These are phyloP conservation scores for Eupithecia centaureata DNA, from an alignment of 2,888 invertebrate genomes.

Conservation along the genomic window DNA sequence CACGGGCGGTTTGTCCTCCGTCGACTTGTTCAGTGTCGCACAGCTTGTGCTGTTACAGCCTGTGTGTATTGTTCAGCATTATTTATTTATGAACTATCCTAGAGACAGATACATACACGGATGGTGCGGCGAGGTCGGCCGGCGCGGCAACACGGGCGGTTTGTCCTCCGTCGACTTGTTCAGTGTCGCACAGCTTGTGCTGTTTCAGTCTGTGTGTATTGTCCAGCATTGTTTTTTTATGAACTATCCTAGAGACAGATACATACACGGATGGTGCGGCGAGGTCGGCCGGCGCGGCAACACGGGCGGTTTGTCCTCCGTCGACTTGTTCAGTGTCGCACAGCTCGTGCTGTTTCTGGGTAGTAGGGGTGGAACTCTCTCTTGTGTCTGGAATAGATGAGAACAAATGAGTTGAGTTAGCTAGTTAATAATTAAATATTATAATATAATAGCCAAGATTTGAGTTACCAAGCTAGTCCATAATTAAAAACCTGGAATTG, in stretches of 20 bases:
- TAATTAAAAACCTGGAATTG: too few species aligned
- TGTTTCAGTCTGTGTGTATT: too few species aligned
- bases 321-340: not conserved
- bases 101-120: too few species aligned
- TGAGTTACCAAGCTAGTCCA: too few species aligned
- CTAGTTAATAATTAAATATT: too few species aligned
- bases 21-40: not conserved
- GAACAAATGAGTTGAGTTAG: too few species aligned
- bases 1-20: conserved; percentile 24
- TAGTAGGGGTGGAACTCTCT: conserved; percentile 67
- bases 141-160: conserved; percentile 39
- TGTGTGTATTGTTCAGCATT: too few species aligned
- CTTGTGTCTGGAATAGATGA: conserved; percentile 45
- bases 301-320: conserved; percentile 26
- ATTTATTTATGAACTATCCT: not conserved
- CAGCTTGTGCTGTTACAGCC: conserved; percentile 41
- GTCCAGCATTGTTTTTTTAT: not conserved
- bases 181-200: conserved; percentile 3
- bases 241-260: not conserved
- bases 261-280: conserved; percentile 27
- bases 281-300: conserved; percentile 36
- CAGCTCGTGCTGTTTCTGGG: conserved; percentile 53
- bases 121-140: conserved; percentile 24
- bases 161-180: not conserved
- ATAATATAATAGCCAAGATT: too few species aligned